Evolutionary conservation across 2,888 invertebrate species (phyloP).

Genomic region (Drosophila merina): DNA sequence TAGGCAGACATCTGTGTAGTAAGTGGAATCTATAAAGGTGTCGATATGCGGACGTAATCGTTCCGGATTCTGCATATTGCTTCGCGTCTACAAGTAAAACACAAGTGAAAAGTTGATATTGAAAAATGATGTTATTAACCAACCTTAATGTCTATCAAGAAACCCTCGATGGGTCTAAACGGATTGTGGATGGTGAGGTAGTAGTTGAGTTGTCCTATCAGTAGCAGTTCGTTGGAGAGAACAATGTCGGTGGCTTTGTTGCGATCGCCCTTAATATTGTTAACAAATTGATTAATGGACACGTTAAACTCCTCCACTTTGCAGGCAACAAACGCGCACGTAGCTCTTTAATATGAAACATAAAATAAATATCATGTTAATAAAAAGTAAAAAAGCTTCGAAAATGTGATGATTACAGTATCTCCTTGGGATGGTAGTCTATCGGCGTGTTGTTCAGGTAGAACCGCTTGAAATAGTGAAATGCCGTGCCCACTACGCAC

Average conservation of each 20-base stretch:
- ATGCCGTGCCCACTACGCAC: constrained; percentile 95
- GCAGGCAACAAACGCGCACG: constrained; percentile 96
- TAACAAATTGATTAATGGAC: constrained; percentile 97
- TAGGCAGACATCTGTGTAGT: constrained; percentile 96
- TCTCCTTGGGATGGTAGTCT: constrained; percentile 99
- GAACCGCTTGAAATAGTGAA: constrained; percentile 98
- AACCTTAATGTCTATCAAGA: constrained; percentile 96
- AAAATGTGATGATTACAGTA: constrained; percentile 85
- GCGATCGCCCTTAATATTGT: constrained; percentile 95
- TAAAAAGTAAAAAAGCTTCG: too few relatives aligned
- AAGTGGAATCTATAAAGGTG: constrained; percentile 94
- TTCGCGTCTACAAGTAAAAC: constrained; percentile 86
- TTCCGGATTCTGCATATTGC: constrained; percentile 92
- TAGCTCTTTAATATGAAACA: constrained; percentile 85
- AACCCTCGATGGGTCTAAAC: constrained; percentile 96
- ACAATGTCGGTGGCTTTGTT: constrained; percentile 97
- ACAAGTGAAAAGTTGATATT: neutral
- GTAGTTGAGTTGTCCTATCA: constrained; percentile 98
- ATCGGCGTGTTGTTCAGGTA: constrained; percentile 97
- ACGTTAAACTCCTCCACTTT: constrained; percentile 99
- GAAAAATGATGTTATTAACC: neutral
- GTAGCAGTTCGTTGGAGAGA: constrained; percentile 94
- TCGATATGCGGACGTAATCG: constrained; percentile 92
- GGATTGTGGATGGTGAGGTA: constrained; percentile 98
- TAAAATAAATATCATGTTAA: too few relatives aligned